Conservation (phyloP, 2,797 vertebrate genomes). For the Ara ararauna region DNA sequence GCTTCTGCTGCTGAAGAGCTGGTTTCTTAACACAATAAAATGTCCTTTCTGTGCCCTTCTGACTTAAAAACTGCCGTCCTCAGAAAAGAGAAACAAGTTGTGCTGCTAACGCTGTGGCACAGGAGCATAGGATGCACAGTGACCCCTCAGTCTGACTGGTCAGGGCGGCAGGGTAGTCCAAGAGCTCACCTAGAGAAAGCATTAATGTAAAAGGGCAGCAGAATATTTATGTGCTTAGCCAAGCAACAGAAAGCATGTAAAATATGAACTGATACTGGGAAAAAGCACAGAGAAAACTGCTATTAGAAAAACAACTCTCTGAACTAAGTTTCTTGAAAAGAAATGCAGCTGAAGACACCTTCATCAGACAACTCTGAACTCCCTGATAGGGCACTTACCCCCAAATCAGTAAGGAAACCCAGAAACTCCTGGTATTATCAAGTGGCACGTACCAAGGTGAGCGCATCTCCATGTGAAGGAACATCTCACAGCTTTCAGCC, state of each 20-base stretch:
- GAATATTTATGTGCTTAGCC: not conserved
- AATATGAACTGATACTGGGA: not conserved
- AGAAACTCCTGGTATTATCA: not conserved
- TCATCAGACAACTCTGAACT: not conserved
- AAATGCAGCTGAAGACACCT: not conserved
- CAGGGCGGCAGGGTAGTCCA: not conserved
- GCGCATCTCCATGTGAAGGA: not conserved
- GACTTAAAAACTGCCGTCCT: not conserved
- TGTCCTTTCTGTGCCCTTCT: not conserved
- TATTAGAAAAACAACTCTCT: not conserved
- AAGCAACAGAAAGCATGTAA: not conserved
- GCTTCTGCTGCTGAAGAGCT: not conserved
- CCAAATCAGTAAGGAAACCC: not conserved
- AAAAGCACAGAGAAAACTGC: not conserved
- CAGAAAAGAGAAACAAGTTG: not conserved
- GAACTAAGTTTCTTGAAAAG: not conserved
- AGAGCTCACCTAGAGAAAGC: not conserved
- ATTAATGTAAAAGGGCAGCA: not conserved
- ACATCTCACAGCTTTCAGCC: not conserved
- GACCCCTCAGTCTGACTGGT: not conserved
- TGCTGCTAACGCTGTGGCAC: not conserved
- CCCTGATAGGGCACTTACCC: not conserved
- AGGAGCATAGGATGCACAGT: fast-evolving
- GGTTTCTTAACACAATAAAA: not conserved
- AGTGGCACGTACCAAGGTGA: not conserved